These are phyloP conservation scores for Plecturocebus donacophilus DNA, from an alignment of 2,113 vertebrate genomes.

Conservation along the genomic window DNA sequence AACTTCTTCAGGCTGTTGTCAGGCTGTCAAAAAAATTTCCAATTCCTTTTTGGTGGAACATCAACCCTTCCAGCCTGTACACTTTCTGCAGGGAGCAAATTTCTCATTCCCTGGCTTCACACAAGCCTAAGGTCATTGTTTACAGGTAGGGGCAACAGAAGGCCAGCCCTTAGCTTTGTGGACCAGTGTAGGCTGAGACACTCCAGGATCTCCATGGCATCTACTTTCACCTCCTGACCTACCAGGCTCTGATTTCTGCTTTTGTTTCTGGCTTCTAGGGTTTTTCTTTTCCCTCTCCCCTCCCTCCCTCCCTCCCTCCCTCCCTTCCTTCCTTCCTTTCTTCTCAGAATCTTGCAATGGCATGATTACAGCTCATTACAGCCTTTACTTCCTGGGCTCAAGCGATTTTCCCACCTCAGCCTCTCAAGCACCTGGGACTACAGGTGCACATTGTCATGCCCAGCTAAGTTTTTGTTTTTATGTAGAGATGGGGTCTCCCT, in stretches of 20 bases:
- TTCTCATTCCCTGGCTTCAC: neutral
- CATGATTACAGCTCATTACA: too few species aligned
- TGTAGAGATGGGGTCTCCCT: too few species aligned
- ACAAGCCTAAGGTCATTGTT: neutral
- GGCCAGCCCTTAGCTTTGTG: neutral
- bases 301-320: rapidly evolving
- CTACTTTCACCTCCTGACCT: neutral
- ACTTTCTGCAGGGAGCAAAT: neutral
- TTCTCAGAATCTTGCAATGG: too few species aligned
- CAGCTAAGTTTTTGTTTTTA: too few species aligned
- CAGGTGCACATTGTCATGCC: too few species aligned
- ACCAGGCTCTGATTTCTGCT: neutral
- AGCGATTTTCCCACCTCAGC: too few species aligned
- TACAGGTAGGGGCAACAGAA: neutral
- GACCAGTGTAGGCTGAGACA: neutral
- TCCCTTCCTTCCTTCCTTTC: too few species aligned
- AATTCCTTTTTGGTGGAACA: neutral
- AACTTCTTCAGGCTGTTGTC: neutral
- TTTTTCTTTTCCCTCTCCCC: neutral
- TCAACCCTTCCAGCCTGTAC: neutral
- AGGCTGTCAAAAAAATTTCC: neutral
- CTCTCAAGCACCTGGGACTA: too few species aligned
- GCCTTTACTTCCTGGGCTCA: too few species aligned
- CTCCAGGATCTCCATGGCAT: too few species aligned
- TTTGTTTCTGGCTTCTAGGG: neutral